Evolutionary conservation across 2,888 invertebrate species (phyloP), one percentile per base, ranked within the genome.

Genomic region (Toxonevra muliebris): DNA sequence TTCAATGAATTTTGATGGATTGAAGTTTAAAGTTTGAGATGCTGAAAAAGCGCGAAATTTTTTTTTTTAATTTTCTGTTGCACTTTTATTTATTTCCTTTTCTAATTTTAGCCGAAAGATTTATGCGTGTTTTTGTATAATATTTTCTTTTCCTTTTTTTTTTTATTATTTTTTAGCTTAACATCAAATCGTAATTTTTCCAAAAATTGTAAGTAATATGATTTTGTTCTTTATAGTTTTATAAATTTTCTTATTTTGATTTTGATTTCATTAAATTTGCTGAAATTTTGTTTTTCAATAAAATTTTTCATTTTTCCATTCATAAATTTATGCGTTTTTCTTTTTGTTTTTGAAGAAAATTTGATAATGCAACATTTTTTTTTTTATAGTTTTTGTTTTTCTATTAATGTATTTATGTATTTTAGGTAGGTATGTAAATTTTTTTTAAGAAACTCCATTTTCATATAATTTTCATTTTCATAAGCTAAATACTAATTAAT

Each of bases 401-500:
- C 53, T 53, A 17, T 19, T 42, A 17, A 52, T 41, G 45, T 45
- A 40, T 43, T 68, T 61, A 62, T 65, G 50, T 61, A 66, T 68
- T 69, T 70, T 61, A 66, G 68, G 69, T 75, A 71, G 30, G 30
- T 30, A 30, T 30, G 30, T 30, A 30, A 30, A 30, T 30, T 2
- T 30, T 2, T 30, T 30, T 67, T 70, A 67, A 69, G 50, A 55
- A 65, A 62, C 73, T 68, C 54, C 50, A 20, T 54, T 71, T 71
- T 63, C 20, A 48, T 41, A 42, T 43, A 54, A 71, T 50, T 66
- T 54, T 13, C 54, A 43, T 30, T 30, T 30, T 52, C 74, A 77
- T 75, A 76, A 76, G 64, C 79, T 78, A 79, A 71, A 75, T 72
- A 71, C 77, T 78, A 78, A 69, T 71, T 71, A 79, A 78, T 78